Conservation (phyloP, 2,888 invertebrate genomes). For the Apamea monoglypha region DNA sequence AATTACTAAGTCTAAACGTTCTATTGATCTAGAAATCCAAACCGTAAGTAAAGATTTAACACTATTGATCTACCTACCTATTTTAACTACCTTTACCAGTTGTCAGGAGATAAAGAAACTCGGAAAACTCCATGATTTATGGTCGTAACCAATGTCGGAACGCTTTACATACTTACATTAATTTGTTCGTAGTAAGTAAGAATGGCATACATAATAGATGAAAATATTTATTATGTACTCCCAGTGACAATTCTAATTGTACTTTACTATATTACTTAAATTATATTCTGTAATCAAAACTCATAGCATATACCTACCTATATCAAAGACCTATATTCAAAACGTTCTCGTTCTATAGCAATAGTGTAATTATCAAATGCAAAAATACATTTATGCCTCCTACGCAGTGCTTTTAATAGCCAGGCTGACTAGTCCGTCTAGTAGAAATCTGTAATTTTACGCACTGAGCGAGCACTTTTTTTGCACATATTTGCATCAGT, state of each 20-base stretch:
- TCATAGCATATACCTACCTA: neutral
- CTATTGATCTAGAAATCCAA: neutral
- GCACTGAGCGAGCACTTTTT: neutral
- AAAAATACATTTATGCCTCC: slow-evolving; percentile 29
- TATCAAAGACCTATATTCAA: neutral
- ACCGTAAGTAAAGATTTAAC: slow-evolving; percentile 21
- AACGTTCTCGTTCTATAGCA: neutral
- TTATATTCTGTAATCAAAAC: neutral
- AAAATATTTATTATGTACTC: neutral
- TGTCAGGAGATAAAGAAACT: neutral
- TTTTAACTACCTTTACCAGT: too few relatives aligned
- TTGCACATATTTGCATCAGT: neutral
- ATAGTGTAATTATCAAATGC: slow-evolving; percentile 5
- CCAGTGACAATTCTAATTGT: neutral
- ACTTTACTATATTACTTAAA: neutral
- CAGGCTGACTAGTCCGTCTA: slow-evolving; percentile 18
- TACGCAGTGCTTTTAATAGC: slow-evolving; percentile 29
- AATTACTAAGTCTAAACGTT: too few relatives aligned
- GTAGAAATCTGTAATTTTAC: neutral
- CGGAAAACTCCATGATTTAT: too few relatives aligned
- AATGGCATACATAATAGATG: neutral
- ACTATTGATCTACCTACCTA: neutral
- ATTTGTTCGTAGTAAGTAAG: neutral
- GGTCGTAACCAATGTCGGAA: too few relatives aligned
- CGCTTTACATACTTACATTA: neutral